phyloP scores from a whole-genome alignment of 2,113 vertebrate species.

The Apus apus region DNA sequence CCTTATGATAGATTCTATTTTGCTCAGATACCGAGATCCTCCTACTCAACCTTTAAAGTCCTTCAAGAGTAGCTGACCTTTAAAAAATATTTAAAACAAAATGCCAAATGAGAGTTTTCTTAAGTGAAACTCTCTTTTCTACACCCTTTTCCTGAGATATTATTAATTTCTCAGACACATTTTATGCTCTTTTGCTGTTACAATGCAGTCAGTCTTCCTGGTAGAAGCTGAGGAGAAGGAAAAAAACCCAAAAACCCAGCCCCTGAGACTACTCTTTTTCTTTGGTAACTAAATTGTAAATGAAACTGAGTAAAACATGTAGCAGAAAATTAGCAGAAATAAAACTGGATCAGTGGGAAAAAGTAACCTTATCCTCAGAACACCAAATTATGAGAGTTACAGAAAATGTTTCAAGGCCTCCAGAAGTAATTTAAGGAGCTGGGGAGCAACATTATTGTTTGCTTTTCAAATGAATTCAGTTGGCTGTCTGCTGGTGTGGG shows the following conservation, averaged over 20 bases:
- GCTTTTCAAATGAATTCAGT: conserved; percentile 44
- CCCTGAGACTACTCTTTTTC: background rate
- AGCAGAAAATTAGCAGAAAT: conserved; percentile 44
- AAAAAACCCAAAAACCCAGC: background rate
- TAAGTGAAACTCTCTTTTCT: background rate
- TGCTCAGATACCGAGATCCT: conserved; percentile 66
- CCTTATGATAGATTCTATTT: conserved; percentile 53
- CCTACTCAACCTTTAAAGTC: conserved; percentile 78
- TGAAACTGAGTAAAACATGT: conserved; percentile 39
- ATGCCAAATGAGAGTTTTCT: conserved; percentile 12
- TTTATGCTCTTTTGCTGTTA: background rate
- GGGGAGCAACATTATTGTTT: conserved; percentile 29
- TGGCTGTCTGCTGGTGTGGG: conserved; percentile 8
- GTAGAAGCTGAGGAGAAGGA: background rate
- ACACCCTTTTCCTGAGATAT: background rate
- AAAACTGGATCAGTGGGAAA: conserved; percentile 17
- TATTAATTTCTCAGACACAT: background rate
- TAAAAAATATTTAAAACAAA: conserved; percentile 51
- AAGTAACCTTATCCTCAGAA: conserved; percentile 49
- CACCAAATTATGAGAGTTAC: background rate
- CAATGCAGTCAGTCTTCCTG: background rate
- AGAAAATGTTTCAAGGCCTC: conserved; percentile 44
- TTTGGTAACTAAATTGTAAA: conserved; percentile 18
- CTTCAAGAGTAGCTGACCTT: conserved; percentile 79
- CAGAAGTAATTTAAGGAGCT: conserved; percentile 50